Evolutionary conservation across 2,113 vertebrate species (phyloP).

Genomic region (Aptenodytes forsteri): DNA sequence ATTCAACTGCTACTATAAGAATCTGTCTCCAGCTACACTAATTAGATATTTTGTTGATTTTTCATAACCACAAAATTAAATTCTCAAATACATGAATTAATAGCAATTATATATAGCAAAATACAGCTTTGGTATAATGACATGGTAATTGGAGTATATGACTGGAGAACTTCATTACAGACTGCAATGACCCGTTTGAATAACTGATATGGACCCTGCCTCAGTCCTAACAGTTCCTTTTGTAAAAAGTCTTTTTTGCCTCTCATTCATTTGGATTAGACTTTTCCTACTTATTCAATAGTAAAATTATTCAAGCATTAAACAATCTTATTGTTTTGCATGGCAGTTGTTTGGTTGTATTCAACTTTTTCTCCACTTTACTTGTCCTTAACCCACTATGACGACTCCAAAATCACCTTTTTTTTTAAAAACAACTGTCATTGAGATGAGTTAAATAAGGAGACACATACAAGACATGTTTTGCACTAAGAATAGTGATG

Average conservation of each 20-base stretch:
- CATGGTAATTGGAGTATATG: background rate
- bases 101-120: background rate
- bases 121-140: background rate
- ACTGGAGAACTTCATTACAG: background rate
- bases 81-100: background rate
- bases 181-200: background rate
- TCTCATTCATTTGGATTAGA: background rate
- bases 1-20: background rate
- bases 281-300: background rate
- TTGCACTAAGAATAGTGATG: background rate
- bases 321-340: background rate
- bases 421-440: background rate
- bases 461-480: background rate
- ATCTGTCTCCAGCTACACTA: background rate
- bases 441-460: background rate
- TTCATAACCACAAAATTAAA: background rate
- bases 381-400: background rate
- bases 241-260: background rate
- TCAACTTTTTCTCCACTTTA: background rate
- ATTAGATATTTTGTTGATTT: background rate
- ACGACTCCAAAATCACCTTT: background rate
- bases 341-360: background rate
- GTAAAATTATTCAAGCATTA: background rate
- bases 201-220: background rate
- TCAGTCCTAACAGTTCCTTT: background rate